phyloP scores from a whole-genome alignment of 2,113 vertebrate species.

The Pangasianodon gigas region DNA sequence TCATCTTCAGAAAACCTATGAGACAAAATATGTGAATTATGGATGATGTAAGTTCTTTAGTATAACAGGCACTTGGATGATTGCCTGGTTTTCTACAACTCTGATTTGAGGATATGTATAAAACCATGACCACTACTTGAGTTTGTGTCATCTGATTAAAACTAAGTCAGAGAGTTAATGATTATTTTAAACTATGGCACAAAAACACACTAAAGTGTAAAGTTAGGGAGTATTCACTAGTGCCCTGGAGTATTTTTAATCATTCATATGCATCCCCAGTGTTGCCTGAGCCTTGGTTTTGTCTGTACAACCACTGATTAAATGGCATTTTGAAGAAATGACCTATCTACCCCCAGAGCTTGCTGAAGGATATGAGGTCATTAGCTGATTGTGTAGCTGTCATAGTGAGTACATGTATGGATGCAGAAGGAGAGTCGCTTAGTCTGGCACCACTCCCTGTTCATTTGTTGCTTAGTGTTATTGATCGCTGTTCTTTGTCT shows the following conservation, averaged over 20 bases:
- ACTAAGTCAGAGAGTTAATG: neutral
- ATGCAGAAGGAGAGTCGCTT: slow-evolving; percentile 22
- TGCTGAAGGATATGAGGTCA: slow-evolving; percentile 33
- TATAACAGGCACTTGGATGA: neutral
- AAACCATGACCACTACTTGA: neutral
- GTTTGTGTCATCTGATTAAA: neutral
- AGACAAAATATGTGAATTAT: neutral
- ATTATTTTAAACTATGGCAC: neutral
- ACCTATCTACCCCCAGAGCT: neutral
- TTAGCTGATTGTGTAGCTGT: slow-evolving; percentile 45
- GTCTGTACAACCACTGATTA: slow-evolving; percentile 8
- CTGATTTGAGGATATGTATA: neutral
- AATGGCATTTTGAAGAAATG: slow-evolving; percentile 20
- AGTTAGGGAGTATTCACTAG: too few relatives aligned
- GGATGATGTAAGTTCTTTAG: neutral
- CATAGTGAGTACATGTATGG: slow-evolving; percentile 38
- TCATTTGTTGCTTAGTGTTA: slow-evolving; percentile 48
- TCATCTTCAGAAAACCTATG: neutral
- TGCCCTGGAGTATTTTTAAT: too few relatives aligned
- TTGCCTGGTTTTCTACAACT: neutral
- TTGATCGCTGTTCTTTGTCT: slow-evolving; percentile 48
- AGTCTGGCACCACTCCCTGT: slow-evolving; percentile 29
- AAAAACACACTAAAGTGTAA: neutral
- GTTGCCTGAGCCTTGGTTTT: neutral
- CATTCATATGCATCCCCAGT: neutral